Evolutionary conservation across 2,113 vertebrate genomes (phyloP), one percentile per base, ranked within the genome.

Genomic region (Colossoma macropomum): DNA sequence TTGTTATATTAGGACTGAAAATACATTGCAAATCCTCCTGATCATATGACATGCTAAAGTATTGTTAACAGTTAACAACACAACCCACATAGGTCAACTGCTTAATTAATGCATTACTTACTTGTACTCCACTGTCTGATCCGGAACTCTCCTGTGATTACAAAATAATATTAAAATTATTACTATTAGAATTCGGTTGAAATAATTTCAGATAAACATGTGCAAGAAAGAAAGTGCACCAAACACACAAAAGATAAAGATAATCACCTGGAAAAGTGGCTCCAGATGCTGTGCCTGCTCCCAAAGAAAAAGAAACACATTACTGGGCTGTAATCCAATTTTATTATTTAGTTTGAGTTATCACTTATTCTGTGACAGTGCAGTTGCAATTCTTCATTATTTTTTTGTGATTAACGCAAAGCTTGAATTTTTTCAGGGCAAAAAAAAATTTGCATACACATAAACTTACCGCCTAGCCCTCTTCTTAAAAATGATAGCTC

Each of bases 381-480:
- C 28, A 13, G 5, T 50, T 48, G n/a, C 0, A 77, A 28, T 62
- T 77, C 34, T 17, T 5, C 54, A 52, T 1, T 23, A 17, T 32
- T 16, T 1, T 30, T 28, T 74, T 7, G 7, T 77, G 0, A 63
- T 50, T 63, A n/a, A n/a, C n/a, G n/a, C 50, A 52, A 19, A 52
- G 17, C 50, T 28, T 89, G 56, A 91, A 90, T 92, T 85, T 79
- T 81, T 25, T 88, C 77, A 11, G 84, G 60, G 12, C 0, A 9
- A 11, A 45, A 5, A 45, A 5, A 9, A 45, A 45, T 17, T 1
- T 7, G 7, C 23, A 10, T 54, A 19, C 52, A 21, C 52, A 72
- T 27, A 54, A 71, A 72, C 45, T 54, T 70, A 86, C 85, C 34
- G 70, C 21, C 38, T 63, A 9, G 59, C 87, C 87, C 82, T 84